These are phyloP conservation scores for Xestia sexstrigata DNA, from an alignment of 2,888 invertebrate species.

Conservation along the genomic window DNA sequence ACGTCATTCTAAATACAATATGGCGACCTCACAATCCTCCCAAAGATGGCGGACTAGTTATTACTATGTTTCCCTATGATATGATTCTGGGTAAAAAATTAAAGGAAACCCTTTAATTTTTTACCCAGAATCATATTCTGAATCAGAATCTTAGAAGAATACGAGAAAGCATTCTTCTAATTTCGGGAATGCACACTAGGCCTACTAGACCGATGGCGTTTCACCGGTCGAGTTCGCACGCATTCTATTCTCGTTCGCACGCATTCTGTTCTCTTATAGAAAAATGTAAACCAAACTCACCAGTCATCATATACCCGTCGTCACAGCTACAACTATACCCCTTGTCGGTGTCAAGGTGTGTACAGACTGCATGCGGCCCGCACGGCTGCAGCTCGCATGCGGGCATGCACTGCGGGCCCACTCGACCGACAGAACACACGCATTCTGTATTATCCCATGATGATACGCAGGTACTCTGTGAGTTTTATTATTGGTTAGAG, in stretches of 20 bases:
- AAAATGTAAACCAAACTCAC: slow-evolving; percentile 73
- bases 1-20: not conserved
- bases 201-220: not conserved
- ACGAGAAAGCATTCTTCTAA: not conserved
- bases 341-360: slow-evolving; percentile 87
- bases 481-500: not conserved
- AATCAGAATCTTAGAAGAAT: not conserved
- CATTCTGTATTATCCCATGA: slow-evolving; percentile 93
- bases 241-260: too few relatives aligned
- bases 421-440: slow-evolving; percentile 92
- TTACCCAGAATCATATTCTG: too few relatives aligned
- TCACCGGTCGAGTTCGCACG: too few relatives aligned
- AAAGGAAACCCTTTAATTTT: too few relatives aligned
- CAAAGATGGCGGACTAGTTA: not conserved
- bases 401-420: slow-evolving; percentile 94
- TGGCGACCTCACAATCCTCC: not conserved
- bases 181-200: not conserved
- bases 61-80: not conserved
- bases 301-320: slow-evolving; percentile 93
- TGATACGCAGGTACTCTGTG: slow-evolving; percentile 84
- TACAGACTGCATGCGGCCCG: slow-evolving; percentile 93
- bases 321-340: slow-evolving; percentile 96
- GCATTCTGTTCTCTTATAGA: not conserved
- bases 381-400: slow-evolving; percentile 97
- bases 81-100: too few relatives aligned